Conservation (phyloP, 2,797 vertebrate genomes). For the Diplodus puntazzo region DNA sequence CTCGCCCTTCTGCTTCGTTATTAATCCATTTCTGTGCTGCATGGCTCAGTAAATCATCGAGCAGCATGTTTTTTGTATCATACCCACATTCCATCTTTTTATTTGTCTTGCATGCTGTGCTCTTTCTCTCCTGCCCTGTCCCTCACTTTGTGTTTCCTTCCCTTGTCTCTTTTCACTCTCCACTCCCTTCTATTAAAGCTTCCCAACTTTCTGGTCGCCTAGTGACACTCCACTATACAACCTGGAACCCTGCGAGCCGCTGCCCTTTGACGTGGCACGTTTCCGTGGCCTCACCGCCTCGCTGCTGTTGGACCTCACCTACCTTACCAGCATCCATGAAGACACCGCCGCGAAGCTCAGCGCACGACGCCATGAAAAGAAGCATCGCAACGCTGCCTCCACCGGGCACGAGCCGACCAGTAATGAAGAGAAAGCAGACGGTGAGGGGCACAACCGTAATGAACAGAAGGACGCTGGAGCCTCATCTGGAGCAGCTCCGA, state of each 20-base stretch:
- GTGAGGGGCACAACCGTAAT: slow-evolving; percentile 81
- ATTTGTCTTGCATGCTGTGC: slow-evolving; percentile 67
- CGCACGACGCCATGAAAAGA: slow-evolving; percentile 92
- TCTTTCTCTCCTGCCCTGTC: slow-evolving; percentile 84
- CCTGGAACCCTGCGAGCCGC: slow-evolving; percentile 97
- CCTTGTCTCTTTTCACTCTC: slow-evolving; percentile 87
- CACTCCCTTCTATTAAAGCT: slow-evolving; percentile 94
- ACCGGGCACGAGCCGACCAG: slow-evolving; percentile 60
- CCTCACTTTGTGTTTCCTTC: slow-evolving; percentile 95
- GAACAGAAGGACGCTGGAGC: slow-evolving; percentile 76
- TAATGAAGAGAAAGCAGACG: slow-evolving; percentile 63
- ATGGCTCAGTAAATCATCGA: background rate
- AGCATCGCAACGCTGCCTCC: slow-evolving; percentile 87
- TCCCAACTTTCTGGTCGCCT: slow-evolving; percentile 99
- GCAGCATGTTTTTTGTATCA: slow-evolving; percentile 6
- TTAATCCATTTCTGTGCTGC: slow-evolving; percentile 19
- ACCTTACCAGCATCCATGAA: slow-evolving; percentile 96
- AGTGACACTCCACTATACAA: slow-evolving; percentile 99
- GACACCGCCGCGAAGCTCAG: slow-evolving; percentile 87
- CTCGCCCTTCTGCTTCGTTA: slow-evolving; percentile 6
- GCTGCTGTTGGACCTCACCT: slow-evolving; percentile 96
- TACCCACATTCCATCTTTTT: slow-evolving; percentile 25
- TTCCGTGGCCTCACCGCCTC: slow-evolving; percentile 95
- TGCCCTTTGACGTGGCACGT: slow-evolving; percentile 95
- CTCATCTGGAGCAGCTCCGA: background rate